These are phyloP conservation scores for Teleiodes luculella DNA, from an alignment of 2,888 invertebrate genomes.

Conservation along the genomic window DNA sequence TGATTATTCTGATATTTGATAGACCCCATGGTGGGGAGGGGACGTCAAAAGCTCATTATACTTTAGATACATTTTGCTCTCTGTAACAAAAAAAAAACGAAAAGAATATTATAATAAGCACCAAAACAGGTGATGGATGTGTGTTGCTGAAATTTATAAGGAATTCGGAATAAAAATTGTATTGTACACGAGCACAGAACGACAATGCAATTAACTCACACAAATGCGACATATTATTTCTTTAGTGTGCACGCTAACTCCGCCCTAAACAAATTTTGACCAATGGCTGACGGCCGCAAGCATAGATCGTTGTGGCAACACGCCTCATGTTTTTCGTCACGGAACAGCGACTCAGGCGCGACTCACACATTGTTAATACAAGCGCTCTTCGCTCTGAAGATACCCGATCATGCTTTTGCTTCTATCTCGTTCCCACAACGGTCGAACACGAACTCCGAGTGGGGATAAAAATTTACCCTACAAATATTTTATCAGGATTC, in stretches of 20 bases:
- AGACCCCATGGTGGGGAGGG: too few species aligned
- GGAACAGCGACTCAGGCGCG: slow-evolving; percentile 77
- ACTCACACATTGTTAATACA: slow-evolving; percentile 75
- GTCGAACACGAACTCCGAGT: slow-evolving; percentile 26
- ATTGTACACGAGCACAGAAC: slow-evolving; percentile 62
- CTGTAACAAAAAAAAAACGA: background rate
- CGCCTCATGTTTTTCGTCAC: slow-evolving; percentile 76
- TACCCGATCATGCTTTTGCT: slow-evolving; percentile 62
- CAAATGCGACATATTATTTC: slow-evolving; percentile 47
- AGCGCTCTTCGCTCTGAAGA: slow-evolving; percentile 70
- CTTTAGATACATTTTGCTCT: too few species aligned
- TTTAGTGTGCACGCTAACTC: slow-evolving; percentile 66
- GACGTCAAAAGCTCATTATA: too few species aligned
- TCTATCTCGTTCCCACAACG: slow-evolving; percentile 63
- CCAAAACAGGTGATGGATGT: slow-evolving; percentile 4
- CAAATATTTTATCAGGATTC: background rate
- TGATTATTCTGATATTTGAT: too few species aligned
- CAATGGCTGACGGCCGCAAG: slow-evolving; percentile 60
- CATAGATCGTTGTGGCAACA: slow-evolving; percentile 74
- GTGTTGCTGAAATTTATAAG: slow-evolving; percentile 52
- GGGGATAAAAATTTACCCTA: slow-evolving; percentile 6
- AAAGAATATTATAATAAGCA: background rate
- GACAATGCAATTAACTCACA: slow-evolving; percentile 76
- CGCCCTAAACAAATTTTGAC: slow-evolving; percentile 70
- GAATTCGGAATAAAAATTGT: slow-evolving; percentile 53